phyloP scores from a whole-genome alignment of 2,113 vertebrate species.

The Cyanoderma ruficeps region DNA sequence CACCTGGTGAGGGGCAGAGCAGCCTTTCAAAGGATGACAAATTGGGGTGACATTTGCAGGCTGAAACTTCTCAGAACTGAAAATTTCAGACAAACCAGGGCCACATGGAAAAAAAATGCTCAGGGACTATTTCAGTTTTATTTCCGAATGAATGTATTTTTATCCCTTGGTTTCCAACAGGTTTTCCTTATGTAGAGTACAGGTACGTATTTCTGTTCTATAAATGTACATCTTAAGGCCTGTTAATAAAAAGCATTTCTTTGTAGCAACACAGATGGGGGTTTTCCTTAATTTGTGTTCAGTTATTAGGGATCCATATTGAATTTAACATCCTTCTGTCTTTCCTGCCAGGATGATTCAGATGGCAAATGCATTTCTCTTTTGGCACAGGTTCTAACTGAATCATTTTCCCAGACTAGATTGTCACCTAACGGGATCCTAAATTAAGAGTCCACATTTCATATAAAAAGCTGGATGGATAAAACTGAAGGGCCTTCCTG shows the following conservation, averaged over 20 bases:
- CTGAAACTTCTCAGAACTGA: not conserved
- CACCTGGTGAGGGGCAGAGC: not conserved
- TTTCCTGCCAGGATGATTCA: conserved; percentile 22
- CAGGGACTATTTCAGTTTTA: not conserved
- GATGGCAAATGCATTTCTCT: not conserved
- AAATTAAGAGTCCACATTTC: conserved; percentile 3
- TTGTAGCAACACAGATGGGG: not conserved
- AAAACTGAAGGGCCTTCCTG: not conserved
- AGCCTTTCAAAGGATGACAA: not conserved
- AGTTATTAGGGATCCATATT: not conserved
- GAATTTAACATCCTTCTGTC: not conserved
- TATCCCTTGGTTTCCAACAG: not conserved
- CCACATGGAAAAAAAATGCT: not conserved
- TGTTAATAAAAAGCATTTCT: not conserved
- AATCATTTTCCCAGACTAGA: not conserved
- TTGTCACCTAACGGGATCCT: not conserved
- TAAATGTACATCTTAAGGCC: not conserved
- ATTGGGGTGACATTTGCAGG: not conserved
- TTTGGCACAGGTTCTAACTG: conserved; percentile 5
- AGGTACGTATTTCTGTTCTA: not conserved
- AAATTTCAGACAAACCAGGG: not conserved
- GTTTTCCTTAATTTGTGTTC: not conserved
- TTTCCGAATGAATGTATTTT: not conserved
- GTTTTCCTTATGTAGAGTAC: not conserved
- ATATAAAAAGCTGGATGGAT: not conserved